These are phyloP conservation scores for Pelobates cultripes DNA, from an alignment of 2,797 vertebrate species.

Conservation along the genomic window DNA sequence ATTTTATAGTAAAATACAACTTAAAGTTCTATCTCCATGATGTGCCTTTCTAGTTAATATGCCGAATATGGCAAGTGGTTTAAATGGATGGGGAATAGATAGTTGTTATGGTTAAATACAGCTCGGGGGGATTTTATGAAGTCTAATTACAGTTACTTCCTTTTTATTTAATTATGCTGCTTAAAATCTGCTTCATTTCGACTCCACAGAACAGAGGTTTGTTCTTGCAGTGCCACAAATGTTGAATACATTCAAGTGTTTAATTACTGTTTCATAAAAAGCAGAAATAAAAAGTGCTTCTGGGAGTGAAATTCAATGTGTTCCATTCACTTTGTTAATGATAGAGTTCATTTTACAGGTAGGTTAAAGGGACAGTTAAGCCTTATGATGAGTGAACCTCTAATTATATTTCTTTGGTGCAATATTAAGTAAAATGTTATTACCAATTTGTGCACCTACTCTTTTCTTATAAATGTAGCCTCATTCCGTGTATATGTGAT, in stretches of 20 bases:
- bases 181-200: slow-evolving; percentile 43
- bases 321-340: not conserved
- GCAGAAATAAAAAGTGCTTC: slow-evolving; percentile 15
- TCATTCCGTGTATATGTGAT: no score
- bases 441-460: no score
- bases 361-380: no score
- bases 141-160: slow-evolving; percentile 48
- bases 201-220: slow-evolving; percentile 24
- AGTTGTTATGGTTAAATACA: slow-evolving; percentile 44
- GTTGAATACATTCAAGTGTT: slow-evolving; percentile 26
- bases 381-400: no score
- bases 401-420: no score
- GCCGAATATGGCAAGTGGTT: slow-evolving; percentile 28
- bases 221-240: slow-evolving; percentile 10
- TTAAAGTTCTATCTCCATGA: slow-evolving; percentile 15
- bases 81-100: slow-evolving; percentile 38
- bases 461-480: no score
- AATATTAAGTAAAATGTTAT: no score
- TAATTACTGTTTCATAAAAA: slow-evolving; percentile 47
- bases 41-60: slow-evolving; percentile 30
- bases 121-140: slow-evolving; percentile 42
- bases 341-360: not conserved
- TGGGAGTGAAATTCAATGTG: slow-evolving; percentile 6
- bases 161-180: slow-evolving; percentile 50
- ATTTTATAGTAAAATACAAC: slow-evolving; percentile 7